Conservation (phyloP, 2,113 vertebrate genomes). For the Noctilio leporinus region DNA sequence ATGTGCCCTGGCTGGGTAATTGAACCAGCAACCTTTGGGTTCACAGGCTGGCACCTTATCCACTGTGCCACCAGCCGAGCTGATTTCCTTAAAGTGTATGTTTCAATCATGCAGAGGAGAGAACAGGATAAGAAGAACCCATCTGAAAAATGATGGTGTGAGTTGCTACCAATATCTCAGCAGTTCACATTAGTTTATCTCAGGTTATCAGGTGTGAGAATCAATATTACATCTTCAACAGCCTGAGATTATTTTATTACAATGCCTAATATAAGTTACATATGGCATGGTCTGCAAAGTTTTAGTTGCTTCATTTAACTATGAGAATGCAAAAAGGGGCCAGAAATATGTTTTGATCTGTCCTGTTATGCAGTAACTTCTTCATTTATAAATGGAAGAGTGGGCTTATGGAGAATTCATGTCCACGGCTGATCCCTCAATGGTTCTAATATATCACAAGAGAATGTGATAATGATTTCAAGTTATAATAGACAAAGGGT, state of each 20-base stretch:
- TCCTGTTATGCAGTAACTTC: background rate
- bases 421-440: background rate
- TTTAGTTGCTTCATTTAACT: background rate
- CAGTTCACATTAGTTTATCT: background rate
- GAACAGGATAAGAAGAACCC: fast-evolving
- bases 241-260: background rate
- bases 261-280: background rate
- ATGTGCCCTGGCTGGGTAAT: too few species aligned
- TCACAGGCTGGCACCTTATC: too few species aligned
- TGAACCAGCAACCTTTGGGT: too few species aligned
- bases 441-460: background rate
- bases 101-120: background rate
- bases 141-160: background rate
- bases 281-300: background rate
- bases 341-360: background rate
- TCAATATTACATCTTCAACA: background rate
- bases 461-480: background rate
- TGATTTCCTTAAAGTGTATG: background rate
- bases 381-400: background rate
- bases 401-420: background rate
- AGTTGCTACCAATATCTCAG: background rate
- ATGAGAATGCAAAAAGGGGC: background rate
- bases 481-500: background rate
- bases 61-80: too few species aligned
- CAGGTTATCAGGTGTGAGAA: background rate